Evolutionary conservation across 2,797 vertebrate species (phyloP).

Genomic region (Megaceryle alcyon): DNA sequence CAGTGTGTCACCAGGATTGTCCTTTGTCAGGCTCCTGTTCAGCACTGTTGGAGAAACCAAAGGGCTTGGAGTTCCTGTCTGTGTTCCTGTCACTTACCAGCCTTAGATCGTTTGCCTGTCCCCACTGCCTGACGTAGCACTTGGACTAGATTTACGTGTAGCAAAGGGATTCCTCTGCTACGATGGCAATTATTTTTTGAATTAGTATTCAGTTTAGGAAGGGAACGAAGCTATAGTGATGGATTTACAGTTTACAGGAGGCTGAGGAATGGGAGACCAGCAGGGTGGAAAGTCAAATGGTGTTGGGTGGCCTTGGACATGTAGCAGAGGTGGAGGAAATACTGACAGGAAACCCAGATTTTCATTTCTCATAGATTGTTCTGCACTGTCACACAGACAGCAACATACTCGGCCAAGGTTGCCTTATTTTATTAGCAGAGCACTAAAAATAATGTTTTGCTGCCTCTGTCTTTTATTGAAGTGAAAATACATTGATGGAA

Average conservation of each 20-base stretch:
- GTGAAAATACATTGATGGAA: not conserved
- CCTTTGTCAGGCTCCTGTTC: rapidly evolving
- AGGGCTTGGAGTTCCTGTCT: not conserved
- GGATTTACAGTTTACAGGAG: not conserved
- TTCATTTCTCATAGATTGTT: not conserved
- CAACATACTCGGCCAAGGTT: not conserved
- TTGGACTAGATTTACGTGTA: rapidly evolving
- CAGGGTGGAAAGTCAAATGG: not conserved
- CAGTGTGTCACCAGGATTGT: not conserved
- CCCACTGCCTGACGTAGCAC: not conserved
- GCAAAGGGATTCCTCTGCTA: not conserved
- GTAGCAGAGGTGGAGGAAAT: not conserved
- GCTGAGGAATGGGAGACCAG: not conserved
- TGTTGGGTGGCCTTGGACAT: not conserved
- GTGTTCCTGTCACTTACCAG: not conserved
- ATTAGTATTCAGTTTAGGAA: not conserved
- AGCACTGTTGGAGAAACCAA: not conserved
- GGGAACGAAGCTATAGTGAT: not conserved
- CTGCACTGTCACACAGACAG: not conserved
- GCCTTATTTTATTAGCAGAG: not conserved
- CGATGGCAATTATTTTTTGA: not conserved
- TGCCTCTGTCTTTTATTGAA: not conserved
- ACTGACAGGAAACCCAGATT: not conserved
- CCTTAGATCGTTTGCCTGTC: not conserved
- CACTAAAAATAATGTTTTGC: not conserved